A percentile compares a stretch with the other conserved stretches of the same genome.
These are phyloP conservation scores for Scaptomyza cyrtandrae DNA, from an alignment of 2,888 invertebrate genomes.

Conservation along the genomic window DNA sequence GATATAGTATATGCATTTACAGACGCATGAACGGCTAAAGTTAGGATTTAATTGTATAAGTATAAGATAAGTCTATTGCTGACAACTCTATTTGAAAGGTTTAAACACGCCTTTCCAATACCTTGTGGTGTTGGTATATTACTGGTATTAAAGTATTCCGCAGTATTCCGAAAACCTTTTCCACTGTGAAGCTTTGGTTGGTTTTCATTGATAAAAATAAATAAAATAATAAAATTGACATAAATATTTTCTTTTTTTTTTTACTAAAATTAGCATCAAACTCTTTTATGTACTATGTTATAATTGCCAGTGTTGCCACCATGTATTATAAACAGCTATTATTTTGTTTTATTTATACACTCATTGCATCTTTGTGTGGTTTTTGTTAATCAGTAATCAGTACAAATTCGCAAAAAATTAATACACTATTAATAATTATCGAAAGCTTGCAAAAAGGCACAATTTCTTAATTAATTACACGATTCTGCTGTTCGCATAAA, in stretches of 20 bases:
- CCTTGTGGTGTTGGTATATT: too few relatives aligned
- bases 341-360: constrained; percentile 29
- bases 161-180: too few relatives aligned
- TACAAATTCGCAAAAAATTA: constrained; percentile 78
- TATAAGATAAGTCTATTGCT: too few relatives aligned
- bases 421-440: constrained; percentile 41
- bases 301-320: constrained; percentile 44
- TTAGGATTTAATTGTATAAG: too few relatives aligned
- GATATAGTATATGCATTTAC: too few relatives aligned
- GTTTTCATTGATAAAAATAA: not conserved
- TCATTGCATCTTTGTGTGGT: constrained; percentile 26
- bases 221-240: too few relatives aligned
- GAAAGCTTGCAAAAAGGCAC: constrained; percentile 39
- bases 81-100: too few relatives aligned
- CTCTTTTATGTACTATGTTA: constrained; percentile 41
- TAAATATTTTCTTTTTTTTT: constrained; percentile 38
- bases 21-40: too few relatives aligned
- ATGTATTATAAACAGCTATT: constrained; percentile 10
- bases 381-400: constrained; percentile 81
- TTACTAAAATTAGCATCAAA: constrained; percentile 73
- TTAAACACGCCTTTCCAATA: too few relatives aligned
- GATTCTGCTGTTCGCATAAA: constrained; percentile 27
- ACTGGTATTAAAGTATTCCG: too few relatives aligned
- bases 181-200: too few relatives aligned
- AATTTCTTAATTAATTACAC: constrained; percentile 9